Conservation (phyloP, 2,888 invertebrate genomes). For the Ichneumoninae sp. region DNA sequence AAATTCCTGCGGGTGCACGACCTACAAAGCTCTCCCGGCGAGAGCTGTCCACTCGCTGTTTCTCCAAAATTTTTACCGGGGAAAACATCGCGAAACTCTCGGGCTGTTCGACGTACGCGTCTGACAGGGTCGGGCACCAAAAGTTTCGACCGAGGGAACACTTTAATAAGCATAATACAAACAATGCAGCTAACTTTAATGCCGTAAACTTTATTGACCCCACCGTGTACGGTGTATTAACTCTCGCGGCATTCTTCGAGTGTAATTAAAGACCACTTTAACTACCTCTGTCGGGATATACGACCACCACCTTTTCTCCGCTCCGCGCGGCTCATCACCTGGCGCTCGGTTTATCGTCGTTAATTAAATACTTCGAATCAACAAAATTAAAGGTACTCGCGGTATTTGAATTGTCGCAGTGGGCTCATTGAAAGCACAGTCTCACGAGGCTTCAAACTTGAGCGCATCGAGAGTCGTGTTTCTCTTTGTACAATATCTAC, state of each 20-base stretch:
- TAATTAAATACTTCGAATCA: slow-evolving; percentile 50
- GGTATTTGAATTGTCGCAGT: not conserved
- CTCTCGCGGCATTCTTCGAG: slow-evolving; percentile 5
- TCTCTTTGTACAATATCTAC: not conserved
- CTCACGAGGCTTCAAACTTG: not conserved
- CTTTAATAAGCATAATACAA: slow-evolving; percentile 1
- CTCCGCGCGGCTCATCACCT: slow-evolving; percentile 15
- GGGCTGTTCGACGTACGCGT: not conserved
- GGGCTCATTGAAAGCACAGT: not conserved
- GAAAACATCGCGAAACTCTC: slow-evolving; percentile 47
- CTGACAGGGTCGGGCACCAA: not conserved
- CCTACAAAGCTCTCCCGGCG: not conserved
- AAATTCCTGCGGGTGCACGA: not conserved
- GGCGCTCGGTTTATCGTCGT: slow-evolving; percentile 32
- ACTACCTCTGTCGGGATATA: slow-evolving; percentile 15
- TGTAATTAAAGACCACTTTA: slow-evolving; percentile 30
- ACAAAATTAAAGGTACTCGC: not conserved
- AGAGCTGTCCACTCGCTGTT: slow-evolving; percentile 8
- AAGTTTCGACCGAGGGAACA: not conserved
- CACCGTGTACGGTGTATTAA: slow-evolving; percentile 27
- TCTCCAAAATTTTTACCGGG: slow-evolving; percentile 11
- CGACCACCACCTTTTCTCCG: not conserved
- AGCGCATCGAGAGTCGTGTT: not conserved
- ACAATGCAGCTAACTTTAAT: slow-evolving; percentile 3
- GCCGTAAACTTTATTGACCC: slow-evolving; percentile 15